Base-by-base conservation (phyloP, 2,888 invertebrate genomes). In the Dysmachus trigonus region DNA sequence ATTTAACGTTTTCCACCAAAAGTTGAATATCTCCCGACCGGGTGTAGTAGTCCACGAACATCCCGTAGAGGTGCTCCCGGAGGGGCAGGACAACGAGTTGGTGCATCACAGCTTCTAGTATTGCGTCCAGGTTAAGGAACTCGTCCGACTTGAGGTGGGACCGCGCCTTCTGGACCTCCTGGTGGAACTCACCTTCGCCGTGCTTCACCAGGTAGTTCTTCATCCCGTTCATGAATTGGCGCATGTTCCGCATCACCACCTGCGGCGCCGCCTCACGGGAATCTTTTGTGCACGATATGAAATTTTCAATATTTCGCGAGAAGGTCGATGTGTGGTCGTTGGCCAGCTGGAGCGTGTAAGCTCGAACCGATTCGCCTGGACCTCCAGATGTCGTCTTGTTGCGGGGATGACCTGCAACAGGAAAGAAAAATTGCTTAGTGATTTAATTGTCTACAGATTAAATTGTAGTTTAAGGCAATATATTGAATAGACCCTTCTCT, bases 141-240 rank as follows among this genome's bases (percentile, higher is more conserved):
- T 98, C 98, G 87, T 97, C 97, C 2, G 96, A 93, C 91, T 96
- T 97, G 86, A 99, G 93, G 93, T 96, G 93, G 2, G 92, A 91
- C 79, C 92, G 88, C 1, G 92, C 92, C 85, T 90, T 89, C 91
- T 98, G 97, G 74, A 99, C 97, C 91, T 98, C 96, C 89, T 95
- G 96, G 90, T 97, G 97, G 91, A 99, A 97, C 89, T 97, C 97
- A 87, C 96, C 95, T 91, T 99, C 98, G 22, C 98, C 98, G 90
- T 98, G 98, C 90, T 98, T 98, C 41, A 98, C 97, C 87, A 99
- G 93, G 92, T 98, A 99, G 92, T 99, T 99, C 92, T 99, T 99
- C 96, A 99, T 98, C 86, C 98, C 99, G 18, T 97, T 98, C 97
- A 99, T 98, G 91, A 99, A 99, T 92, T 98, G 98, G 0, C 98